Evolutionary conservation across 2,113 vertebrate genomes (phyloP).

Genomic region (Carassius gibelio): DNA sequence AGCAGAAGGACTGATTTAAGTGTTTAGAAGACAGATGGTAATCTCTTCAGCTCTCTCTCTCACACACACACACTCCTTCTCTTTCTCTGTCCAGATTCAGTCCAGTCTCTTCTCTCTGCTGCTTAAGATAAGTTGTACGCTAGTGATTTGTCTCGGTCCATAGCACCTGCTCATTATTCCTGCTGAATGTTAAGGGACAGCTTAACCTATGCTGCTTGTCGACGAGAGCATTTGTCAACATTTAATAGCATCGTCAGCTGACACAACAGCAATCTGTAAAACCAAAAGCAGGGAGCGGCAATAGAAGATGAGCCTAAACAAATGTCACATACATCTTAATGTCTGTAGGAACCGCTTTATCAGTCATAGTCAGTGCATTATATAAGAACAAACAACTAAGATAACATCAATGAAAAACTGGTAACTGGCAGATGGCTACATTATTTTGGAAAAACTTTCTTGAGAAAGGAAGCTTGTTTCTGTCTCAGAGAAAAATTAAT

Average conservation of each 20-base stretch:
- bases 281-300: background rate
- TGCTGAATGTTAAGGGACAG: constrained; percentile 64
- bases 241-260: constrained; percentile 54
- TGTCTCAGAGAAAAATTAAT: background rate
- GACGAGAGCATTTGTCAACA: constrained; percentile 58
- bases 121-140: constrained; percentile 61
- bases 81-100: constrained; percentile 27
- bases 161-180: constrained; percentile 61
- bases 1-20: constrained; percentile 48
- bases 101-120: constrained; percentile 57
- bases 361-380: constrained; percentile 31
- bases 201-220: constrained; percentile 53
- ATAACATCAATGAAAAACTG: background rate
- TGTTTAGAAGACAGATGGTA: constrained; percentile 52
- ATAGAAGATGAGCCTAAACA: constrained; percentile 33
- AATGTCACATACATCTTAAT: constrained; percentile 41
- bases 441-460: background rate
- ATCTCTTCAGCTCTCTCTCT: constrained; percentile 31
- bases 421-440: background rate
- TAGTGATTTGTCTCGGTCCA: constrained; percentile 65
- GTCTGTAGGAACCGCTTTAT: constrained; percentile 42
- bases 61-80: constrained; percentile 34
- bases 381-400: background rate
- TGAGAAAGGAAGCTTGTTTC: background rate
- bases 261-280: constrained; percentile 33